A percentile compares a stretch with the other conserved stretches of the same genome.
phyloP scores from a whole-genome alignment of 2,113 vertebrate species.

The Dicerorhinus sumatrensis region DNA sequence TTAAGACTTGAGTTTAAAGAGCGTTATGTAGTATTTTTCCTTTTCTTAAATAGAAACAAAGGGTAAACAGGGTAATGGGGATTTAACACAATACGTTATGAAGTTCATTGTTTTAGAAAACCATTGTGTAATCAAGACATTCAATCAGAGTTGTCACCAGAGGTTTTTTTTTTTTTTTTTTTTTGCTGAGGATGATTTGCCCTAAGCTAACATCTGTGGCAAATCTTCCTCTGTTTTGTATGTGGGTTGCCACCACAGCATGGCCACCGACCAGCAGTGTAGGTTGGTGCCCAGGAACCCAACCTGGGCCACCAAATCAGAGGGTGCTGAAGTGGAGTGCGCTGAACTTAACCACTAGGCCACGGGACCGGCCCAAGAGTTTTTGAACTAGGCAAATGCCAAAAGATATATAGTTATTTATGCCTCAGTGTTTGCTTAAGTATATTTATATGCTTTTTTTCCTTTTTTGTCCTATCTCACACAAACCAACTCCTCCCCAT shows the following conservation, averaged over 20 bases:
- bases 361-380: background rate
- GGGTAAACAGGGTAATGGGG: background rate
- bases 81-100: background rate
- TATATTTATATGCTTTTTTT: background rate
- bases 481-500: background rate
- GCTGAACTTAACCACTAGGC: too few species aligned
- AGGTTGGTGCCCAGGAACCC: too few species aligned
- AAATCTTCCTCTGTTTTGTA: too few species aligned
- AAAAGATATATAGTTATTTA: background rate
- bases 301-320: too few species aligned
- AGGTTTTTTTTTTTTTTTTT: too few species aligned
- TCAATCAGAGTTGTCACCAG: conserved; percentile 13
- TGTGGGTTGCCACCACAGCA: too few species aligned
- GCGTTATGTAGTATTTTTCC: background rate
- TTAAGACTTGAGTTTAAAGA: conserved; percentile 35
- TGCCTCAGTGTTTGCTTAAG: background rate
- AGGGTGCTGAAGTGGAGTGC: too few species aligned
- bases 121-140: background rate
- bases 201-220: too few species aligned
- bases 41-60: conserved; percentile 4
- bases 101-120: conserved; percentile 54
- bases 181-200: too few species aligned
- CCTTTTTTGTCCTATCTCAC: background rate
- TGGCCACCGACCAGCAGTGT: too few species aligned
- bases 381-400: conserved; percentile 4